Percentiles rank a stretch among this genome's conserved stretches.
Evolutionary conservation across 2,113 vertebrate species (phyloP).

Genomic region (Desmodus rotundus): DNA sequence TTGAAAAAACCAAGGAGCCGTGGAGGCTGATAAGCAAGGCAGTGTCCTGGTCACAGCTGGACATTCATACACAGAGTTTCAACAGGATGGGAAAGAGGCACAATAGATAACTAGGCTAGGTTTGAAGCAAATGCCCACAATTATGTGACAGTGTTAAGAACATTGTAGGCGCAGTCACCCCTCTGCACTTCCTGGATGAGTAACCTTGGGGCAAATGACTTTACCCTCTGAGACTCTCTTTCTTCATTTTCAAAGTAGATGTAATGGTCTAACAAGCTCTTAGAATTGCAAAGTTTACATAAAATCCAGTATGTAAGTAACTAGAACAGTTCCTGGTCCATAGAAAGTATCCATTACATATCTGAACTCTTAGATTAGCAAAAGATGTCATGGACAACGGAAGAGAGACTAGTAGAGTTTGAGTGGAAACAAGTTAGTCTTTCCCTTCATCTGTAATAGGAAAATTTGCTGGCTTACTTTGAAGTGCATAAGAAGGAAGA

Average conservation of each 20-base stretch:
- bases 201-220: background rate
- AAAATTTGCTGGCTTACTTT: background rate
- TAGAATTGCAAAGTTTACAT: background rate
- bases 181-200: background rate
- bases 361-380: background rate
- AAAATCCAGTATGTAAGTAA: background rate
- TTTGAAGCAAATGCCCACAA: background rate
- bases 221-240: background rate
- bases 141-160: background rate
- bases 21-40: background rate
- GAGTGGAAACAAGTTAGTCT: background rate
- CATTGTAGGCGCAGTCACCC: background rate
- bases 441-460: background rate
- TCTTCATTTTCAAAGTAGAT: background rate
- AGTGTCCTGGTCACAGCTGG: background rate
- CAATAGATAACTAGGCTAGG: background rate
- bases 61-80: background rate
- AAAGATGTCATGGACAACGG: background rate
- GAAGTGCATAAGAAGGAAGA: background rate
- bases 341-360: background rate
- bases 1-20: background rate
- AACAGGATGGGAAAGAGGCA: background rate
- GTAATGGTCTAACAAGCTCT: background rate
- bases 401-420: background rate
- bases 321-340: background rate